These are phyloP conservation scores for Siderastrea radians DNA, from an alignment of 92 coral and sea anemone genomes.

Conservation along the genomic window DNA sequence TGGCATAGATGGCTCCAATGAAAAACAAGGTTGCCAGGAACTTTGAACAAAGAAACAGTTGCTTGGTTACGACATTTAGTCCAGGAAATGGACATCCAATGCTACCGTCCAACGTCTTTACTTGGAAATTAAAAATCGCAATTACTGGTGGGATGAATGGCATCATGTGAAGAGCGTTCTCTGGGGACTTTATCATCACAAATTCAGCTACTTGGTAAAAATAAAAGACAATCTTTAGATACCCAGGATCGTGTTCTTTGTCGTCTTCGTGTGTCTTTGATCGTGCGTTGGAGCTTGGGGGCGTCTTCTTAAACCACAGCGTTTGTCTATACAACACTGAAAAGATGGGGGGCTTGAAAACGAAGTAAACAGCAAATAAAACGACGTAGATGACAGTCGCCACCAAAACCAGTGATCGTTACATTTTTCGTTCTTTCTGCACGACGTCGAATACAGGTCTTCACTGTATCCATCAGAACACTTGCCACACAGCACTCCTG, in stretches of 20 bases:
- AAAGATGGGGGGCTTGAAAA: conserved; percentile 56
- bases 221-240: conserved; percentile 26
- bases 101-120: conserved; percentile 18
- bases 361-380: conserved; percentile 48
- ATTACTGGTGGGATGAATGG: conserved; percentile 29
- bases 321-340: conserved; percentile 20
- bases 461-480: conserved; percentile 63
- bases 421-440: conserved; percentile 43
- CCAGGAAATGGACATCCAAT: conserved; percentile 73
- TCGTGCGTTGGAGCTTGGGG: background rate
- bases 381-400: background rate
- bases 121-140: conserved; percentile 57
- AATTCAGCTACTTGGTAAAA: conserved; percentile 32
- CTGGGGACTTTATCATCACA: conserved; percentile 24
- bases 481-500: conserved; percentile 68
- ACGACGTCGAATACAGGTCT: conserved; percentile 52
- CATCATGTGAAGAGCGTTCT: conserved; percentile 8
- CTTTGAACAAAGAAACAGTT: conserved; percentile 43
- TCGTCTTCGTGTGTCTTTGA: background rate
- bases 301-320: conserved; percentile 26
- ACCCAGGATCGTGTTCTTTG: conserved; percentile 26
- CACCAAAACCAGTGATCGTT: conserved; percentile 67
- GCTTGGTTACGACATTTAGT: conserved; percentile 64
- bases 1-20: conserved; percentile 18
- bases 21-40: conserved; percentile 47